Percentiles rank a stretch among this genome's conserved stretches.
phyloP scores from a whole-genome alignment of 2,113 vertebrate genomes.

The Australoheros scitulus region DNA sequence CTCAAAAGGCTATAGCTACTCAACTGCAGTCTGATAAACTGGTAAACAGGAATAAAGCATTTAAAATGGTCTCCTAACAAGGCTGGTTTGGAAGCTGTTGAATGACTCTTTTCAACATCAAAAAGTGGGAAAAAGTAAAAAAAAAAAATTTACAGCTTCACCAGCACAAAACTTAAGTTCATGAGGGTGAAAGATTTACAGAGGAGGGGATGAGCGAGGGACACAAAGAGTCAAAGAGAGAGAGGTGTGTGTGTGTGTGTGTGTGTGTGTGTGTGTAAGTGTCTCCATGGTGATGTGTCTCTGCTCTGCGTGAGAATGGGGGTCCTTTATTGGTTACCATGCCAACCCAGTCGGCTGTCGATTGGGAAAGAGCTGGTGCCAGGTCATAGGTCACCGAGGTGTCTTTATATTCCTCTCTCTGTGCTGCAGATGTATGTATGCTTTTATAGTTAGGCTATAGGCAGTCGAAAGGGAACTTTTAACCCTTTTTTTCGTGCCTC shows the following conservation, averaged over 20 bases:
- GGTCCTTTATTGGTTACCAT: slow-evolving; percentile 74
- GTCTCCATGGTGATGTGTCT: slow-evolving; percentile 76
- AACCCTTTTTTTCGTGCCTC: neutral
- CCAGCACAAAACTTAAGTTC: neutral
- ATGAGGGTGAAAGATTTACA: slow-evolving; percentile 24
- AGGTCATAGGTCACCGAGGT: slow-evolving; percentile 76
- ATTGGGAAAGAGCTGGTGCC: slow-evolving; percentile 66
- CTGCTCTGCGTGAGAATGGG: slow-evolving; percentile 77
- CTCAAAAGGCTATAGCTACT: neutral
- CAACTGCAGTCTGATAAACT: neutral
- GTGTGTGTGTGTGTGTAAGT: slow-evolving; percentile 20
- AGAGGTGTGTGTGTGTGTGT: slow-evolving; percentile 59
- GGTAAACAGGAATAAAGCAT: neutral
- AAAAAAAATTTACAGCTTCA: slow-evolving; percentile 1
- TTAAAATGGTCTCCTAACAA: neutral
- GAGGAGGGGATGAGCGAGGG: slow-evolving; percentile 34
- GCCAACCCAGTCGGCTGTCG: slow-evolving; percentile 60
- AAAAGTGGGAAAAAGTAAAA: neutral
- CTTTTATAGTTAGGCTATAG: slow-evolving; percentile 5
- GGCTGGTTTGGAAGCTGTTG: neutral
- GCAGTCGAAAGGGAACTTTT: slow-evolving; percentile 12
- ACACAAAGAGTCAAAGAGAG: slow-evolving; percentile 28
- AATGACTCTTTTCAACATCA: neutral
- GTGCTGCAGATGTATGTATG: slow-evolving; percentile 27
- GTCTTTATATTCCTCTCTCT: slow-evolving; percentile 60